Base-by-base conservation (phyloP, 1,140 invertebrate genomes). In the Zaprionus ornatus region DNA sequence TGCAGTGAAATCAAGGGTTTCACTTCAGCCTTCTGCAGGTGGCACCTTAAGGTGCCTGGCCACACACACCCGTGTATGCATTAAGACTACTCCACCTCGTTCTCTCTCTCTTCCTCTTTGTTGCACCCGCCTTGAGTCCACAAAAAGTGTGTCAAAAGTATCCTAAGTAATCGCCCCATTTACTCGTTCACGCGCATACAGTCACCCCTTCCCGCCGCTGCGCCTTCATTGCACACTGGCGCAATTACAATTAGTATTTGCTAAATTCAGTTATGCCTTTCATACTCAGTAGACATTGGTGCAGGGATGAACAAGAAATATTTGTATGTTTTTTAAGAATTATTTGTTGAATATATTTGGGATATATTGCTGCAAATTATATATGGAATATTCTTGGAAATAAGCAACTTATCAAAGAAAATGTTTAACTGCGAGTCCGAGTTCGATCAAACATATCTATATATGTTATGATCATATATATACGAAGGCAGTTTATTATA, bases 131-230 rank as follows among this genome's bases (percentile, higher is more conserved):
- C 37, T 48, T 37, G 29, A 37, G 70, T 17, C 23, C 17, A 19
- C n/a, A 37, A 52, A 74, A 74, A 70, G 66, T 74, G 59, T 74
- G 72, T 70, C 72, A 70, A 74, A 70, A 32, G 66, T 27, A 32
- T 59, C 40, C 12, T 17, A 29, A 29, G 6, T 23, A 21, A 50
- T 21, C 45, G 45, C 1, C n/a, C 40, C 40, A 45, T 50, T 50
- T 50, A 50, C 10, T 12, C 10, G 21, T 19, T 50, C 19, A 48
- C 45, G 45, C 17, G 40, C 29, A 25, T 3, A 19, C 27, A 1
- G 6, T 25, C 40, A 48, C n/a, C 0, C n/a, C 23, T 4, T 3
- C 21, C 5, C n/a, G 1, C 35, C 19, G 13, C 2, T 13, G 2
- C 15, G 35, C 52, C 23, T 21, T 21, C 45, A 50, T 50, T 50